phyloP scores from a whole-genome alignment of 37 sponge, comb jelly and placozoan species.

The Agelas oroides region DNA sequence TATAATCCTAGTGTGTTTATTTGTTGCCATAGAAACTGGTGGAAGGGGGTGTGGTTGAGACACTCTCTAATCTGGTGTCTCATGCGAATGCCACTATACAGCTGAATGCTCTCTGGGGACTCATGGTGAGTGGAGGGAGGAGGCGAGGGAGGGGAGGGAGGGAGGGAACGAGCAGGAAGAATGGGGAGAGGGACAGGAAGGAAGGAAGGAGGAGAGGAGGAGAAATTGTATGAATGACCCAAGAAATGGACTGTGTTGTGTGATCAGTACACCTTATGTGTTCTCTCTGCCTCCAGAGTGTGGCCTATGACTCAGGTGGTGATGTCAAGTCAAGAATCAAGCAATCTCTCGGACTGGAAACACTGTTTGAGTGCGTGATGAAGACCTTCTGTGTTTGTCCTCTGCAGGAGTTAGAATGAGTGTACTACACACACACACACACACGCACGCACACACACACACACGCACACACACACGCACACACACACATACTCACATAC shows the following conservation, averaged over 20 bases:
- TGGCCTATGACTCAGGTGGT: slow-evolving; percentile 8
- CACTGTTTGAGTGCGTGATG: not conserved
- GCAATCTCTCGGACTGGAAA: not conserved
- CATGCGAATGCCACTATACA: slow-evolving; percentile 38
- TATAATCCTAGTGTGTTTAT: too few relatives aligned
- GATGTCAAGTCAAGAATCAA: slow-evolving; percentile 8
- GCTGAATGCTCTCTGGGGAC: slow-evolving; percentile 58
- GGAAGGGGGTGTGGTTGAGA: slow-evolving; percentile 24
- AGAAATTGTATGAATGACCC: too few relatives aligned
- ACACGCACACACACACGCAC: too few relatives aligned
- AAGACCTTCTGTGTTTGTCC: too few relatives aligned
- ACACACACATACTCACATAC: too few relatives aligned
- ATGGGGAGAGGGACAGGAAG: not conserved
- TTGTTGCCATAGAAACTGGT: slow-evolving; percentile 31
- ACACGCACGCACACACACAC: too few relatives aligned
- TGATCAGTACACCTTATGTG: not conserved
- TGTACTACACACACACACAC: too few relatives aligned
- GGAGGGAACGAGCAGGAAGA: not conserved
- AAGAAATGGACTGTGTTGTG: too few relatives aligned
- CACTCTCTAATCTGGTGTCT: not conserved
- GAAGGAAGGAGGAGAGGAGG: too few relatives aligned
- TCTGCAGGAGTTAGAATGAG: too few relatives aligned
- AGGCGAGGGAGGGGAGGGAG: too few relatives aligned
- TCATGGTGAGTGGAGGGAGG: slow-evolving; percentile 9
- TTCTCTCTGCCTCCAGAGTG: slow-evolving; percentile 22